Conservation (phyloP, 2,113 vertebrate species). For the Montifringilla adamsi region DNA sequence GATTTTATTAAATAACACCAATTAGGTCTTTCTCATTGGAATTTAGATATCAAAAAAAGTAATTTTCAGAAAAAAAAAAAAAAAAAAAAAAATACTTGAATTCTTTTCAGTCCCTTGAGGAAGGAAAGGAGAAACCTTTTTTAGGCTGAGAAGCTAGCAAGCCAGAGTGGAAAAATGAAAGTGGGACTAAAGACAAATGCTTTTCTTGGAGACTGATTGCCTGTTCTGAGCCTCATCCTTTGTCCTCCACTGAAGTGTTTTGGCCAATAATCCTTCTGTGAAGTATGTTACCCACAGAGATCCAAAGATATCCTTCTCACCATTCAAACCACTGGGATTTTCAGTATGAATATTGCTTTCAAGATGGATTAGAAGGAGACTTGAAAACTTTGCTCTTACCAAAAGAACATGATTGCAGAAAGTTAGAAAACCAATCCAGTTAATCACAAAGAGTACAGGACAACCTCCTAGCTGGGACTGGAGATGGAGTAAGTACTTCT, state of each 20-base stretch:
- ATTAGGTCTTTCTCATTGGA: neutral
- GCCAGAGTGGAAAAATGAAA: neutral
- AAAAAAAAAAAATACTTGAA: neutral
- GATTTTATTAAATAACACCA: neutral
- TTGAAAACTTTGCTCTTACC: neutral
- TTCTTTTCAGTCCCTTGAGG: neutral
- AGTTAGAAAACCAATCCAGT: neutral
- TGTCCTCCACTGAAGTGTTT: neutral
- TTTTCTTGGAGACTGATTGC: neutral
- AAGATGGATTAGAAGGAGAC: neutral
- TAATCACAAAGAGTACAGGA: neutral
- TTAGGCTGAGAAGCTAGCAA: neutral
- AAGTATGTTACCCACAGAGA: neutral
- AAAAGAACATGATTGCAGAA: neutral
- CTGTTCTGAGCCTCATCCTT: neutral
- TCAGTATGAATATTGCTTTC: neutral
- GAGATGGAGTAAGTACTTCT: neutral
- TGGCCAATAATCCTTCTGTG: neutral
- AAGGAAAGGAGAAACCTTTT: neutral
- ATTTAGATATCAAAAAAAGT: neutral
- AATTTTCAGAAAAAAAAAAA: neutral
- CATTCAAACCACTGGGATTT: neutral
- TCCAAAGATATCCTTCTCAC: neutral
- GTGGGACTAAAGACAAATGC: neutral
- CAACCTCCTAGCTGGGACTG: neutral